These are phyloP conservation scores for Oconnorella tubifera DNA, from an alignment of 2,888 invertebrate genomes.

Conservation along the genomic window DNA sequence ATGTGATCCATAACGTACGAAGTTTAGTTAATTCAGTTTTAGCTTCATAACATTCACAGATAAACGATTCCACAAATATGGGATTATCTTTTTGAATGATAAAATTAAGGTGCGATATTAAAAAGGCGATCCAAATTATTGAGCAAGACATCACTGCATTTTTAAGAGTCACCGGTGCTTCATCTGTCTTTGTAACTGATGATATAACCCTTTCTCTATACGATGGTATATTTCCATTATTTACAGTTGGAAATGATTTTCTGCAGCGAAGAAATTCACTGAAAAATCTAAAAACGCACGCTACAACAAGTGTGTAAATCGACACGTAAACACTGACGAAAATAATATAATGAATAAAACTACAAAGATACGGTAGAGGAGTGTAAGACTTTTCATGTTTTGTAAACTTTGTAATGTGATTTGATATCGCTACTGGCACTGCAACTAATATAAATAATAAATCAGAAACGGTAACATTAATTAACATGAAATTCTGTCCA, in stretches of 20 bases:
- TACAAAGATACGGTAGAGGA: slow-evolving; percentile 21
- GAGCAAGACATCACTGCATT: slow-evolving; percentile 30
- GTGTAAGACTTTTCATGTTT: too few relatives aligned
- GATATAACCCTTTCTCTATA: too few relatives aligned
- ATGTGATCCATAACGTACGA: slow-evolving; percentile 34
- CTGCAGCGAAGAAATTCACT: slow-evolving; percentile 2
- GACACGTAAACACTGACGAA: slow-evolving; percentile 36
- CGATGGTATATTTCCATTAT: too few relatives aligned
- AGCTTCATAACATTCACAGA: slow-evolving; percentile 27
- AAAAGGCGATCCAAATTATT: slow-evolving; percentile 34
- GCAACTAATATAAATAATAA: slow-evolving; percentile 26
- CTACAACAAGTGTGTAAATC: slow-evolving; percentile 36
- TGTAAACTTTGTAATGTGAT: too few relatives aligned
- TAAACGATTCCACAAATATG: slow-evolving; percentile 34
- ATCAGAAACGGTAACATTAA: slow-evolving; percentile 32
- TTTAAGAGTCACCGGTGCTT: slow-evolving; percentile 17
- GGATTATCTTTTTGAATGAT: slow-evolving; percentile 28
- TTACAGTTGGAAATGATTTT: too few relatives aligned
- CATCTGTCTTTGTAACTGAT: neutral
- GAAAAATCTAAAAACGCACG: slow-evolving; percentile 33
- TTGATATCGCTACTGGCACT: slow-evolving; percentile 29
- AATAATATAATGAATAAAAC: slow-evolving; percentile 34
- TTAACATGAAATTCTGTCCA: slow-evolving; percentile 34
- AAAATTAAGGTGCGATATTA: slow-evolving; percentile 33
- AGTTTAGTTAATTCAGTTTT: slow-evolving; percentile 20